A percentile compares a stretch with the other conserved stretches of the same genome.
These are phyloP conservation scores for Eupristina koningsbergeri DNA, from an alignment of 1,140 invertebrate genomes.

Conservation along the genomic window DNA sequence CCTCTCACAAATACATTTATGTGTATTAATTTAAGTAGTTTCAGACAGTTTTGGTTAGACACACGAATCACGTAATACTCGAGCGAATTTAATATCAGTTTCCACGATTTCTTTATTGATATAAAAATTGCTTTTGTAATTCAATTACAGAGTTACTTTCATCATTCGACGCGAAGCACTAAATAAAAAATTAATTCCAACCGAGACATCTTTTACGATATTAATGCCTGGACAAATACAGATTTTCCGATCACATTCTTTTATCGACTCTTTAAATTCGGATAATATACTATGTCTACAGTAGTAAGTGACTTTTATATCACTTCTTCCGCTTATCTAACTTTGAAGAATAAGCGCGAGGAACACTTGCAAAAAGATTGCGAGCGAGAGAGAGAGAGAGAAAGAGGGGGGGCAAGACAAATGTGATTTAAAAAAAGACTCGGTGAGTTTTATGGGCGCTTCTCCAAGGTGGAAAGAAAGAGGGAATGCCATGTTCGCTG, in stretches of 20 bases:
- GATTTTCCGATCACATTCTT: not conserved
- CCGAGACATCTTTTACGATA: too few species aligned
- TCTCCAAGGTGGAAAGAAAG: constrained; percentile 15
- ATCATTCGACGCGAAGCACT: not conserved
- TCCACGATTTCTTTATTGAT: not conserved
- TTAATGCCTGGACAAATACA: not conserved
- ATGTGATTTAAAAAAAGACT: constrained; percentile 41
- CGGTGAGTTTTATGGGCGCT: constrained; percentile 40
- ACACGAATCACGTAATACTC: not conserved
- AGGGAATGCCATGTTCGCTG: not conserved
- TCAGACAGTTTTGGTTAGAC: not conserved
- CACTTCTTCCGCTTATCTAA: constrained; percentile 1
- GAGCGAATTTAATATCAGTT: not conserved
- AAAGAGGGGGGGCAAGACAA: not conserved
- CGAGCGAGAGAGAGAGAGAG: not conserved
- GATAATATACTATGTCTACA: not conserved
- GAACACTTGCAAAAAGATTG: constrained; percentile 38
- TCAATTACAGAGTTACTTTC: not conserved
- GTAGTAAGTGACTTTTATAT: constrained; percentile 23
- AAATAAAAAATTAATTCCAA: too few species aligned
- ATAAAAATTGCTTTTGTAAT: not conserved
- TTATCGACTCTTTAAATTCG: not conserved
- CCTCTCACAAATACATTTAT: not conserved
- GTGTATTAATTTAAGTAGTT: not conserved
- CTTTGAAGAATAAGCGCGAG: not conserved